Conservation (phyloP, 64 coral and sea anemone species). For the Pachyseris speciosa region DNA sequence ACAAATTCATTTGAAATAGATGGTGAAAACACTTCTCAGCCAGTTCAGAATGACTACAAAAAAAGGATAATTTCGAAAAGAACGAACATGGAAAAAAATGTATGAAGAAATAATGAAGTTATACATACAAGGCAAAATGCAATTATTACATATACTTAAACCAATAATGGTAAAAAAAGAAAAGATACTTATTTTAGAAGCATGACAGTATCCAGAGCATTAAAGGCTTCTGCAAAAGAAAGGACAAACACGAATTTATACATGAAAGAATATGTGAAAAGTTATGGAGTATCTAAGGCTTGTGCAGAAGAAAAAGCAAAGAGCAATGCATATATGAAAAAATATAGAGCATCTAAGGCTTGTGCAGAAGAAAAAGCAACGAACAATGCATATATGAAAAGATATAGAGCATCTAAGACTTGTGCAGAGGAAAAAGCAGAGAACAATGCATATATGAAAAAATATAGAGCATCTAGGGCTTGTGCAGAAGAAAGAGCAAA, state of each 20-base stretch:
- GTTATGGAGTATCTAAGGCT: too few relatives aligned
- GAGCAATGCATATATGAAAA: too few relatives aligned
- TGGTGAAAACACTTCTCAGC: background rate
- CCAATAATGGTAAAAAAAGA: too few relatives aligned
- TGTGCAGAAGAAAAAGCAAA: too few relatives aligned
- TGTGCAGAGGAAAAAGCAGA: background rate
- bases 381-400: too few relatives aligned
- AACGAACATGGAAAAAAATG: too few relatives aligned
- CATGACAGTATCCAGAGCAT: background rate
- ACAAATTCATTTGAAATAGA: background rate
- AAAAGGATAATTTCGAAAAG: too few relatives aligned
- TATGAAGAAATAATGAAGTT: too few relatives aligned
- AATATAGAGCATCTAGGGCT: background rate
- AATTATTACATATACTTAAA: too few relatives aligned
- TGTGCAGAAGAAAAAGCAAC: too few relatives aligned
- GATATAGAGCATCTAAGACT: background rate
- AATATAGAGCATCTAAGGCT: too few relatives aligned
- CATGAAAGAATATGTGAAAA: background rate
- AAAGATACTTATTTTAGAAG: background rate
- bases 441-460: background rate
- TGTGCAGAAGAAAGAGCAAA: background rate
- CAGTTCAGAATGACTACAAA: background rate
- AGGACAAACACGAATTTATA: background rate
- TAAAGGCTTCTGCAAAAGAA: background rate
- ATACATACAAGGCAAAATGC: too few relatives aligned